Evolutionary conservation across 2,888 invertebrate genomes (phyloP).

Genomic region (Oscheius sp.): DNA sequence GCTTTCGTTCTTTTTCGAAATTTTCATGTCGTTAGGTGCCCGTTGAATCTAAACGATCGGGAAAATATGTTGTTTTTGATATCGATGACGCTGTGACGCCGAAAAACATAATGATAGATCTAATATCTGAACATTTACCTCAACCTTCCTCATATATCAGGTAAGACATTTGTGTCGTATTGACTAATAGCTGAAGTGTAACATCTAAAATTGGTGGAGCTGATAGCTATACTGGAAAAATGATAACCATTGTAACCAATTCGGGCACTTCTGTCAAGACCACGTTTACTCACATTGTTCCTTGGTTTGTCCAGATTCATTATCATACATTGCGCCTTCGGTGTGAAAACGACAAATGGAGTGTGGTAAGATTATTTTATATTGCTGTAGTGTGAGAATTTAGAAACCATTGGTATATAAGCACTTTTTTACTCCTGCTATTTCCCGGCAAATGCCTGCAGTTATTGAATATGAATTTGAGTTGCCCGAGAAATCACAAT

Average conservation of each 20-base stretch:
- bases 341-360: constrained; percentile 43
- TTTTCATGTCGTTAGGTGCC: neutral
- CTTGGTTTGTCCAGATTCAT: constrained; percentile 80
- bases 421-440: constrained; percentile 42
- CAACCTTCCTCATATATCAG: neutral
- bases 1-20: neutral
- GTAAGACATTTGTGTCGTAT: neutral
- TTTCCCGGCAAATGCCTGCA: constrained; percentile 57
- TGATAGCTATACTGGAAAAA: constrained; percentile 43
- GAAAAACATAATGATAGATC: constrained; percentile 11
- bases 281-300: constrained; percentile 59
- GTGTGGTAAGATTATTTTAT: constrained; percentile 3
- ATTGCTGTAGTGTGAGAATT: constrained; percentile 6
- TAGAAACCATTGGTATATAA: no score
- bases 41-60: neutral
- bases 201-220: constrained; percentile 49
- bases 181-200: constrained; percentile 10
- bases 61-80: neutral
- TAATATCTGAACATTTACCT: neutral
- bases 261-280: constrained; percentile 42
- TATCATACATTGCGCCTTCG: constrained; percentile 85
- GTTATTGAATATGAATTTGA: constrained; percentile 79
- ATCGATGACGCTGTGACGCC: neutral
- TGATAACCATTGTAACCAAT: constrained; percentile 40
- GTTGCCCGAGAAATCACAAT: constrained; percentile 56